These are phyloP conservation scores for Peromyscus nudipes DNA, from an alignment of 2,797 vertebrate genomes.

Conservation along the genomic window DNA sequence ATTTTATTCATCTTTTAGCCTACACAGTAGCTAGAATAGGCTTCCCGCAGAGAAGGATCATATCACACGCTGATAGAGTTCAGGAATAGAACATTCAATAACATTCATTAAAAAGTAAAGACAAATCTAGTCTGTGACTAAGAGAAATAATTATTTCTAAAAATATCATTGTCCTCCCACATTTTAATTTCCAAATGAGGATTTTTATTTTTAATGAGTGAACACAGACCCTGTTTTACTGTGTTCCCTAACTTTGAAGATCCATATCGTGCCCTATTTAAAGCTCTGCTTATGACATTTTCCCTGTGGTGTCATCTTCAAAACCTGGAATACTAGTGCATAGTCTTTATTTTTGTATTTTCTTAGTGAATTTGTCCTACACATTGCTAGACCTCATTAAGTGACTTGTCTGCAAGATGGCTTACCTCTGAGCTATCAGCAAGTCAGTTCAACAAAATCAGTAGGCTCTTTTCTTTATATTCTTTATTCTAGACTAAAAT, in stretches of 20 bases:
- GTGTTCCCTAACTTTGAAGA: neutral
- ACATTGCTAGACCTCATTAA: neutral
- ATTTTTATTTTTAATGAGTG: neutral
- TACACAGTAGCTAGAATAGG: neutral
- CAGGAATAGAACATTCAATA: slow-evolving; percentile 17
- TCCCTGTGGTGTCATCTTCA: neutral
- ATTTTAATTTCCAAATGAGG: neutral
- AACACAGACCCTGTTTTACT: neutral
- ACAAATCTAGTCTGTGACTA: neutral
- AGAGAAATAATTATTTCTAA: slow-evolving; percentile 63
- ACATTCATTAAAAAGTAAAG: slow-evolving; percentile 19
- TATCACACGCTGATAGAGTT: neutral
- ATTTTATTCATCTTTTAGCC: slow-evolving; percentile 7
- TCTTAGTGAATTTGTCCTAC: neutral
- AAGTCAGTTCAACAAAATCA: neutral
- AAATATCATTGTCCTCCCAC: neutral
- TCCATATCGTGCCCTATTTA: neutral
- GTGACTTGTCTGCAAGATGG: neutral
- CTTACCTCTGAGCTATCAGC: neutral
- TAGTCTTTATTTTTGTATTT: slow-evolving; percentile 25
- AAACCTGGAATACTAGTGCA: neutral
- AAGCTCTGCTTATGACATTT: slow-evolving; percentile 8
- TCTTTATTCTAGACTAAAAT: slow-evolving; percentile 18
- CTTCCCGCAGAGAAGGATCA: neutral
- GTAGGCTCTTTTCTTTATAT: neutral